phyloP scores from a whole-genome alignment of 1,140 invertebrate species.

The Musca domestica region DNA sequence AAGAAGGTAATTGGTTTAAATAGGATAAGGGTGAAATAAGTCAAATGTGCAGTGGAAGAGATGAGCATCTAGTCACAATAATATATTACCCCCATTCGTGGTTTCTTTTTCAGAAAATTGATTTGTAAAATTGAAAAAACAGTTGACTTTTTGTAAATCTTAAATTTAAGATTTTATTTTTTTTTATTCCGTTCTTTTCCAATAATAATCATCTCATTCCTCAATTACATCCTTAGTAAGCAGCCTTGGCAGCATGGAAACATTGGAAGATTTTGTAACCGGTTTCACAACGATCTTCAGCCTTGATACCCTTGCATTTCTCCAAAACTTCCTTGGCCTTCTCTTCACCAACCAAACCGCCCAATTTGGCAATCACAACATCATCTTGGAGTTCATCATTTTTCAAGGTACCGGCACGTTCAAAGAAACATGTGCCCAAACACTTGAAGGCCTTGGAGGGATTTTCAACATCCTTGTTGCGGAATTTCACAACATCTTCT shows the following conservation, averaged over 20 bases:
- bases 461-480: background rate
- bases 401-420: background rate
- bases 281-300: conserved; percentile 17
- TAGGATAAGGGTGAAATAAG: too few species aligned
- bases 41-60: too few species aligned
- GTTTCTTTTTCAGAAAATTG: background rate
- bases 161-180: background rate
- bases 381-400: conserved; percentile 5
- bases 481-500: background rate
- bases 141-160: too few species aligned
- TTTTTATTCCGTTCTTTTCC: background rate
- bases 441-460: conserved; percentile 10
- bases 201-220: background rate
- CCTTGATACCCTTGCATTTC: conserved; percentile 18
- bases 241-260: background rate
- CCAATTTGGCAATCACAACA: background rate
- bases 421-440: conserved; percentile 19
- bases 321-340: background rate
- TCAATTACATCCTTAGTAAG: background rate
- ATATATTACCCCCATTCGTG: too few species aligned
- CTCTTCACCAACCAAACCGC: background rate
- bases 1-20: too few species aligned
- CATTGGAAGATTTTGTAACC: conserved; percentile 17
- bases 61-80: too few species aligned
- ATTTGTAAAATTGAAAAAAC: background rate